phyloP scores from a whole-genome alignment of 2,888 invertebrate species.

The Erebia palarica region DNA sequence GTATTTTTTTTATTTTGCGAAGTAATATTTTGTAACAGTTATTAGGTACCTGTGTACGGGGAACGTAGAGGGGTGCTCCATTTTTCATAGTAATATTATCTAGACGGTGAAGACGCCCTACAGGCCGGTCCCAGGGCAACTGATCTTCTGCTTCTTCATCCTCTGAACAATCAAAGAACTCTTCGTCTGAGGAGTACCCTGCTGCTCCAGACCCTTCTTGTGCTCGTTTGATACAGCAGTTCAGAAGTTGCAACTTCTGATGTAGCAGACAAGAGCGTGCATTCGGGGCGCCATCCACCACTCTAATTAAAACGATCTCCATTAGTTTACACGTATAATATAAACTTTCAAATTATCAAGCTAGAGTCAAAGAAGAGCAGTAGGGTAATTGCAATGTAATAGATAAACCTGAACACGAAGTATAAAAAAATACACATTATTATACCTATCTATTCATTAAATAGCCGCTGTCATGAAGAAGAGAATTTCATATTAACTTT shows the following conservation, averaged over 20 bases:
- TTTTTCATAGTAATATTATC: conserved; percentile 67
- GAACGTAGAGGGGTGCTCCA: conserved; percentile 70
- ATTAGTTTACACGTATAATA: background rate
- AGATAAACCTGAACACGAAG: background rate
- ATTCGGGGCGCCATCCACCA: conserved; percentile 92
- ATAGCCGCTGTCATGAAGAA: conserved; percentile 53
- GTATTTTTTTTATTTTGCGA: background rate
- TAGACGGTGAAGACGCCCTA: conserved; percentile 65
- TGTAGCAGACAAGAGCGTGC: conserved; percentile 94
- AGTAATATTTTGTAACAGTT: background rate
- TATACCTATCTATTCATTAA: conserved; percentile 3
- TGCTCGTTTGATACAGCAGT: conserved; percentile 88
- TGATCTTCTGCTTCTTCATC: conserved; percentile 80
- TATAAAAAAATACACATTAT: background rate
- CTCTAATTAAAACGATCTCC: conserved; percentile 77
- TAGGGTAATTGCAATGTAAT: background rate
- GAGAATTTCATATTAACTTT: conserved; percentile 63
- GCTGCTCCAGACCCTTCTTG: conserved; percentile 69
- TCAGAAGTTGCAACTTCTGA: conserved; percentile 96
- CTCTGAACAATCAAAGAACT: conserved; percentile 91
- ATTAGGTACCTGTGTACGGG: conserved; percentile 71
- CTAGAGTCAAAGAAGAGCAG: background rate
- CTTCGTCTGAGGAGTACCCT: conserved; percentile 81
- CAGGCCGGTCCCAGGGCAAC: conserved; percentile 68
- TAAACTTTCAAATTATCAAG: background rate